These are phyloP conservation scores for Hydropotes inermis DNA, from an alignment of 2,113 vertebrate species.

Conservation along the genomic window DNA sequence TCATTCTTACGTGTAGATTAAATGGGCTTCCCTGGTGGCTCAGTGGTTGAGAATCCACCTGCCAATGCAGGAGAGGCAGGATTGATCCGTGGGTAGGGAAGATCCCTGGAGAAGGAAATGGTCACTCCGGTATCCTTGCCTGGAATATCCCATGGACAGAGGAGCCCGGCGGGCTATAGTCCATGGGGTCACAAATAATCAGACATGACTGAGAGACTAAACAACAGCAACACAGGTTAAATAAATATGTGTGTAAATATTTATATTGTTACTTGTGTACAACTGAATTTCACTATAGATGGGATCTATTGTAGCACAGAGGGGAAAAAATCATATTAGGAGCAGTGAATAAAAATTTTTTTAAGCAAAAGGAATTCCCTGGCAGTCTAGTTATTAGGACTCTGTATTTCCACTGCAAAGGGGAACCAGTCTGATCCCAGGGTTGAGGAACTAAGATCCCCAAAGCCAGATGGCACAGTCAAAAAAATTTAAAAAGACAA, in stretches of 20 bases:
- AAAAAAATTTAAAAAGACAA: background rate
- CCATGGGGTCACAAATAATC: background rate
- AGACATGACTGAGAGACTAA: no score
- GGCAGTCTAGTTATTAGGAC: background rate
- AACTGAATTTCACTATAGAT: background rate
- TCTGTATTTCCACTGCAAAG: background rate
- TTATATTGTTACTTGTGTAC: background rate
- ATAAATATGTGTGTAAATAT: background rate
- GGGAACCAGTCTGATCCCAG: background rate
- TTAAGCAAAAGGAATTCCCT: background rate
- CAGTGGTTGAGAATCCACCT: background rate
- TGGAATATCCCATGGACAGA: background rate
- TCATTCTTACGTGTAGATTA: background rate
- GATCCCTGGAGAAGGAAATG: background rate
- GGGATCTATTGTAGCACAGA: background rate
- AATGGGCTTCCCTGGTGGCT: background rate
- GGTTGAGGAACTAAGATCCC: background rate
- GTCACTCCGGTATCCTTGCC: background rate
- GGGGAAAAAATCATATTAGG: background rate
- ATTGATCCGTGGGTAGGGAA: background rate
- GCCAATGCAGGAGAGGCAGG: background rate
- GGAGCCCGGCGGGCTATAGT: background rate
- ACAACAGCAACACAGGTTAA: background rate
- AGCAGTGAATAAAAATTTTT: background rate
- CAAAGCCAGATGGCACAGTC: background rate